These are phyloP conservation scores for Gadopsis bispinosus DNA, from an alignment of 2,797 vertebrate species.

Conservation along the genomic window DNA sequence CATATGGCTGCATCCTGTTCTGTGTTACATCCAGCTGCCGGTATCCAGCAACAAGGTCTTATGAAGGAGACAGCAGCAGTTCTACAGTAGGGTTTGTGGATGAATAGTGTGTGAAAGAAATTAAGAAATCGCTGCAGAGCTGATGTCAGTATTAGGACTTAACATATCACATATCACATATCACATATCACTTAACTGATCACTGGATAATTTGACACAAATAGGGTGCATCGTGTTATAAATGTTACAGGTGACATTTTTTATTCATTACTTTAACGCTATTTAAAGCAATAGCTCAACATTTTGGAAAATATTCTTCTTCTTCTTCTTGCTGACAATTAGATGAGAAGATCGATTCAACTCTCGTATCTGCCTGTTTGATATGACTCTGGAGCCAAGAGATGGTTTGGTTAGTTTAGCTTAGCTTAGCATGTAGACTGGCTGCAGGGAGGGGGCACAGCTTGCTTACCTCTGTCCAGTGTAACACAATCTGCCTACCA, in stretches of 20 bases:
- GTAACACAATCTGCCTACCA: background rate
- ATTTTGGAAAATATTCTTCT: background rate
- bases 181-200: slow-evolving; percentile 1
- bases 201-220: slow-evolving; percentile 39
- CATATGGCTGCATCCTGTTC: slow-evolving; percentile 39
- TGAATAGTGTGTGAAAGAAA: slow-evolving; percentile 25
- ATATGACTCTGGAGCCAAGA: background rate
- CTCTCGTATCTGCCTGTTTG: background rate
- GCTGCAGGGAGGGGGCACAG: background rate
- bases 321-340: background rate
- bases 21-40: slow-evolving; percentile 26
- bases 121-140: slow-evolving; percentile 40
- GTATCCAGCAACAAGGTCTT: slow-evolving; percentile 46
- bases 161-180: too few species aligned
- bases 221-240: slow-evolving; percentile 9
- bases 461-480: background rate
- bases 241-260: slow-evolving; percentile 10
- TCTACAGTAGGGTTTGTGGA: slow-evolving; percentile 16
- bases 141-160: slow-evolving; percentile 57
- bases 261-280: background rate
- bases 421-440: background rate
- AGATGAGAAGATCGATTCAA: background rate
- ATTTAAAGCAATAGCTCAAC: background rate
- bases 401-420: background rate
- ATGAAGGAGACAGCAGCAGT: slow-evolving; percentile 17